These are phyloP conservation scores for Hermetia illucens DNA, from an alignment of 1,140 invertebrate species.

Conservation along the genomic window DNA sequence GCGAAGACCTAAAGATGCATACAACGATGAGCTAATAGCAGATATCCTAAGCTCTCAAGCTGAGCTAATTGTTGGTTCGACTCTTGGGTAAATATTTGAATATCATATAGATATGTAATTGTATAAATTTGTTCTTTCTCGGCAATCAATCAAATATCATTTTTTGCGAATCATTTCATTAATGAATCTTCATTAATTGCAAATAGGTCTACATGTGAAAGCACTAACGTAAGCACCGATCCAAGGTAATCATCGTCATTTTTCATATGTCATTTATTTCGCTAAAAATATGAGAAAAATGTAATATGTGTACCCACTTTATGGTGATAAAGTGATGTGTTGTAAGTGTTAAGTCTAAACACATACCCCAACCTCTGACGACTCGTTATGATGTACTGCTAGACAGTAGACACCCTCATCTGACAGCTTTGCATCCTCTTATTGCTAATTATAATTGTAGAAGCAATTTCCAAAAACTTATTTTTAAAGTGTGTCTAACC, in stretches of 20 bases:
- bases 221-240: too few species aligned
- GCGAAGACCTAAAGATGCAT: conserved; percentile 59
- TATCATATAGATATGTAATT: background rate
- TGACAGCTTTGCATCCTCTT: too few species aligned
- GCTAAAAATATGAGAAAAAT: too few species aligned
- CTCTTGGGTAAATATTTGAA: conserved; percentile 44
- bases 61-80: conserved; percentile 59
- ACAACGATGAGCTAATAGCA: conserved; percentile 61
- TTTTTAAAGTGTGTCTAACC: too few species aligned
- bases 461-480: too few species aligned
- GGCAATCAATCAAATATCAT: background rate
- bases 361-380: too few species aligned
- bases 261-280: background rate
- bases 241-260: background rate
- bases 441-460: too few species aligned
- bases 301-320: too few species aligned
- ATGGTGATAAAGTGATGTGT: too few species aligned
- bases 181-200: background rate
- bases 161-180: background rate
- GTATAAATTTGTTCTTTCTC: background rate
- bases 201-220: background rate
- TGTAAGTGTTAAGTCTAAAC: too few species aligned
- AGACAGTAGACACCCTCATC: too few species aligned
- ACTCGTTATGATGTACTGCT: too few species aligned
- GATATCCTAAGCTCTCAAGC: conserved; percentile 58